Conservation (phyloP, 2,797 vertebrate species). For the Vireo griseus region DNA sequence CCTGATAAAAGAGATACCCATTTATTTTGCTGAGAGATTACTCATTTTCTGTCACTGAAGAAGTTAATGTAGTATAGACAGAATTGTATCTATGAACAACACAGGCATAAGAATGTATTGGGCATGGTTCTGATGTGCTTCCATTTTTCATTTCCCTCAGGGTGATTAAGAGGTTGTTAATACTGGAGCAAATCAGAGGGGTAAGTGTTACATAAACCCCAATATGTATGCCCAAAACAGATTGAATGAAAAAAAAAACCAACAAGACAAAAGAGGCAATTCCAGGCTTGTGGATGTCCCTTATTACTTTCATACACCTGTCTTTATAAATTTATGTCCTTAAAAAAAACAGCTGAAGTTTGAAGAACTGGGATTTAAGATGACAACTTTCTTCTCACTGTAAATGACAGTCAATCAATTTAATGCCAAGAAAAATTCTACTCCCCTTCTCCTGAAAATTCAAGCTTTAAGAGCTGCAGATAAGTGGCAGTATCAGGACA, state of each 20-base stretch:
- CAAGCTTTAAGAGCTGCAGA: not conserved
- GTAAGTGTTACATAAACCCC: not conserved
- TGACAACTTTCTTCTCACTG: not conserved
- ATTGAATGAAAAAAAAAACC: not conserved
- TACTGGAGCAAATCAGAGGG: not conserved
- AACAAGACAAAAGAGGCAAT: not conserved
- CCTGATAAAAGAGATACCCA: not conserved
- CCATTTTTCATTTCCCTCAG: not conserved
- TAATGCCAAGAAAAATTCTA: not conserved
- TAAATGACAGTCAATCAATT: not conserved
- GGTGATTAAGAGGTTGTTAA: not conserved
- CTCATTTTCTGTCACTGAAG: not conserved
- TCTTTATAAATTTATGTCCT: not conserved
- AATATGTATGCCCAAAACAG: not conserved
- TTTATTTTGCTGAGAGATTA: not conserved
- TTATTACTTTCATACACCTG: not conserved
- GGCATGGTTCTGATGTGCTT: not conserved
- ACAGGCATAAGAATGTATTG: not conserved
- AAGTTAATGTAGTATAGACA: not conserved
- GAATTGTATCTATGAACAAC: not conserved
- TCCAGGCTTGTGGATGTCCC: not conserved
- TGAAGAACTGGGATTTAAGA: not conserved
- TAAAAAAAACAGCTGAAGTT: not conserved
- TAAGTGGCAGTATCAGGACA: not conserved
- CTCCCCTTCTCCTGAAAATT: not conserved